Evolutionary conservation across 1,140 invertebrate genomes (phyloP).

Genomic region (Globodera rostochiensis): DNA sequence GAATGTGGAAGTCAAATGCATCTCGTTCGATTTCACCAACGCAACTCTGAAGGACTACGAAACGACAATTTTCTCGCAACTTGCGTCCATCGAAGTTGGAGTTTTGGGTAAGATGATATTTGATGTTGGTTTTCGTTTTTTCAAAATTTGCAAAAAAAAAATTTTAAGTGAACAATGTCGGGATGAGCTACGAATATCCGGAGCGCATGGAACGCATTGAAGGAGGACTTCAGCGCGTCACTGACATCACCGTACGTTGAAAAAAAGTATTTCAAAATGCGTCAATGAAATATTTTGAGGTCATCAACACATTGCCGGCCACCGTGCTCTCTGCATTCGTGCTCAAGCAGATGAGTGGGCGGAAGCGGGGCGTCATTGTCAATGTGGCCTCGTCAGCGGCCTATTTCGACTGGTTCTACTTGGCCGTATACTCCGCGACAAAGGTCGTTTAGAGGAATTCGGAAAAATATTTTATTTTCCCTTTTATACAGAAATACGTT

Average conservation of each 20-base stretch:
- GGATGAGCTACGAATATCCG: slow-evolving; percentile 62
- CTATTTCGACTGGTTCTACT: slow-evolving; percentile 32
- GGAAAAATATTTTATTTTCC: neutral
- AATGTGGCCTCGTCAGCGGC: slow-evolving; percentile 48
- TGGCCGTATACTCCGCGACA: slow-evolving; percentile 59
- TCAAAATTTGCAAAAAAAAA: slow-evolving; percentile 28
- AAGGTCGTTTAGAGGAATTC: slow-evolving; percentile 40
- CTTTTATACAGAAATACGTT: slow-evolving; percentile 34
- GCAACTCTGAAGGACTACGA: slow-evolving; percentile 48
- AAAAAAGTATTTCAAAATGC: slow-evolving; percentile 6
- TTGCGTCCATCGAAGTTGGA: slow-evolving; percentile 57
- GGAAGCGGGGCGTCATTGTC: slow-evolving; percentile 41
- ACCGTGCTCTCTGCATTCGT: slow-evolving; percentile 46
- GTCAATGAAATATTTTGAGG: neutral
- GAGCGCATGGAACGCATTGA: slow-evolving; percentile 56
- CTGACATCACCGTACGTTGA: slow-evolving; percentile 52
- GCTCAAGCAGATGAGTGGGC: slow-evolving; percentile 45
- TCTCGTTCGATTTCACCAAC: slow-evolving; percentile 55
- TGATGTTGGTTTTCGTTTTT: neutral
- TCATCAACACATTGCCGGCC: slow-evolving; percentile 42
- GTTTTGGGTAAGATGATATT: slow-evolving; percentile 45
- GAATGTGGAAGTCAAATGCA: slow-evolving; percentile 36
- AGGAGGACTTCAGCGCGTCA: slow-evolving; percentile 54
- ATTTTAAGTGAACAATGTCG: slow-evolving; percentile 63
- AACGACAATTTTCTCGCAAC: slow-evolving; percentile 35